phyloP scores from a whole-genome alignment of 2,797 vertebrate genomes.

The Cyclopterus lumpus region DNA sequence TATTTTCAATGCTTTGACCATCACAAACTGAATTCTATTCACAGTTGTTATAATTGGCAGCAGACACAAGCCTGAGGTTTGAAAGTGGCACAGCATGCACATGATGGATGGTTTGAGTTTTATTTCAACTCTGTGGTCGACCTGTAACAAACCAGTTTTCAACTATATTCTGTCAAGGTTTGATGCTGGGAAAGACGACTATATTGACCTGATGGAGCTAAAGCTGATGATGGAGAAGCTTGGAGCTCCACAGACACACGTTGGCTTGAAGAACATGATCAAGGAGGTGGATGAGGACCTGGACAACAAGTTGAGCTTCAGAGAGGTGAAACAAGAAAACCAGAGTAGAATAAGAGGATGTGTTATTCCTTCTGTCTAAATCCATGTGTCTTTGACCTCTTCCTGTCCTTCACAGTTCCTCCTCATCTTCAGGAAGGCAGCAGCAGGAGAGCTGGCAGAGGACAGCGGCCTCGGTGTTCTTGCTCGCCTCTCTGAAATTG shows the following conservation, averaged over 20 bases:
- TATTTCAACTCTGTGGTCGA: neutral
- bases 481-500: conserved; percentile 92
- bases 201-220: conserved; percentile 96
- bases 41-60: neutral
- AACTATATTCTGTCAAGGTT: conserved; percentile 79
- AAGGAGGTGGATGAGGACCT: conserved; percentile 97
- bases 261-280: conserved; percentile 97
- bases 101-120: neutral
- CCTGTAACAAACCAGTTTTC: neutral
- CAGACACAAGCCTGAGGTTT: neutral
- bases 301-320: conserved; percentile 94
- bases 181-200: conserved; percentile 90
- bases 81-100: neutral
- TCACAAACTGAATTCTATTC: neutral
- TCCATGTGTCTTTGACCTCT: neutral
- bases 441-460: conserved; percentile 91
- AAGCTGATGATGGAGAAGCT: conserved; percentile 99
- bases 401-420: conserved; percentile 85
- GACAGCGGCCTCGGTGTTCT: conserved; percentile 91
- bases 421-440: conserved; percentile 95
- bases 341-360: neutral
- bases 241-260: conserved; percentile 92
- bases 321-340: conserved; percentile 84
- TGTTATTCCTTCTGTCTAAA: neutral
- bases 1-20: too few relatives aligned